Evolutionary conservation across 2,113 vertebrate genomes (phyloP), one percentile per base, ranked within the genome.

Genomic region (Pheucticus melanocephalus): DNA sequence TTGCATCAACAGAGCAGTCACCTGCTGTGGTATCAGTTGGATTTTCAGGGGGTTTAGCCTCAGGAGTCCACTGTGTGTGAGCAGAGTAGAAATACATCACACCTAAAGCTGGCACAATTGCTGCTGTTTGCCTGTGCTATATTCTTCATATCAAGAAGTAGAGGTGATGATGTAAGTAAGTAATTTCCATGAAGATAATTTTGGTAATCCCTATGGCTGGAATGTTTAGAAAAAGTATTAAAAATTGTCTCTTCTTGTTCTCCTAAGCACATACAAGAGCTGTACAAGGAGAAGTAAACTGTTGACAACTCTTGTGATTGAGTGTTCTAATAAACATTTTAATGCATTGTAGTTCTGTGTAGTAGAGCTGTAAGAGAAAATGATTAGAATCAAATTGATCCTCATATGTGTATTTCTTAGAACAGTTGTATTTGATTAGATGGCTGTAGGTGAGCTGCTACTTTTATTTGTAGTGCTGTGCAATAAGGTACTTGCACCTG

Each of bases 401-500:
- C 23, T 37, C 2, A 3, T 33, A 5, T 2, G 2, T 0, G 0
- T 31, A 24, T 59, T 87, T 73, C 33, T 82, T 57, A 35, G 11
- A 33, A 44, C 6, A 25, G 5, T 61, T 4, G 9, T 48, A 25
- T 68, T 88, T 86, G 40, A 15, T 39, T 59, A 11, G 25, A 6
- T 27, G 12, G 19, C 0, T 1, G 42, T 68, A 80, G 33, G 23
- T 61, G 70, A 63, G 22, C 20, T 70, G 23, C 40, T 48, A 4
- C 13, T 71, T 77, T 69, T 65, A 15, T 64, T 63, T 64, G 15
- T 54, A 28, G 20, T 47, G 69, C 39, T 54, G 11, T 59, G 18
- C 40, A 56, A 1, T 63, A 39, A 6, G 12, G 10, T 48, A 17
- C 47, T 66, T 66, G 21, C 21, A 25, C 21, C 50, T 82, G 24